Evolutionary conservation across 2,888 invertebrate genomes (phyloP), one percentile per base, ranked within the genome.

Genomic region (Hydrotaea diabolus): DNA sequence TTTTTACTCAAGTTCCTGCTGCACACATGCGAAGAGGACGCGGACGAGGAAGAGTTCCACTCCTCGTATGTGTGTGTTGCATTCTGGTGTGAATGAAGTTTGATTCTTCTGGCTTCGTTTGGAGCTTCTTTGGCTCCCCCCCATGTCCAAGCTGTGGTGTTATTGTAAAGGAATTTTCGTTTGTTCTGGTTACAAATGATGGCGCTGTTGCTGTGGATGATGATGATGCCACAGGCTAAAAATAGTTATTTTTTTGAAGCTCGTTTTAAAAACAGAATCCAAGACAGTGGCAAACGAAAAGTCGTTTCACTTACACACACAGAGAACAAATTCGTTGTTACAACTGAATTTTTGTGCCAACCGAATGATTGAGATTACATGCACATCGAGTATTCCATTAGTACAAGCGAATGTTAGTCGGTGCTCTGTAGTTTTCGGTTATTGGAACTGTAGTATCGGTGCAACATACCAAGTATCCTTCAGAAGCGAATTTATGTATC

Each of bases 221-320:
- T 49, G 80, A 69, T 85, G 82, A 85, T 74, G 82, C 79, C 74
- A 71, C 82, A 77, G 77, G 82, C 85, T 85, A 85, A 85, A 85
- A 85, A 85, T 85, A 85, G 85, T 77, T 74, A 62, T 64, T 72
- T 64, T 23, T 77, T 71, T 59, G 59, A 71, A 77, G 79, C 77
- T 77, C 76, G 46, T 79, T 80, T 84, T 77, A 73, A 79, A 80
- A 7, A 4, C 31, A 21, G 39, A 69, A 69, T 15, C 46, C 8
- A 23, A 46, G 43, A 66, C 66, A 43, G 46, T 69, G 69, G 3
- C 15, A 21, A 5, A 11, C 39, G 46, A 69, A 69, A n/a, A 46
- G 21, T 69, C 9, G 19, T 31, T 31, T 31, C 31, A 31, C 31
- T n/a, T n/a, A n/a, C n/a, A n/a, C n/a, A n/a, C n/a, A n/a, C n/a